Percentiles rank a stretch among this genome's conserved stretches.
Evolutionary conservation across 2,113 vertebrate genomes (phyloP).

Genomic region (Pongo abelii): DNA sequence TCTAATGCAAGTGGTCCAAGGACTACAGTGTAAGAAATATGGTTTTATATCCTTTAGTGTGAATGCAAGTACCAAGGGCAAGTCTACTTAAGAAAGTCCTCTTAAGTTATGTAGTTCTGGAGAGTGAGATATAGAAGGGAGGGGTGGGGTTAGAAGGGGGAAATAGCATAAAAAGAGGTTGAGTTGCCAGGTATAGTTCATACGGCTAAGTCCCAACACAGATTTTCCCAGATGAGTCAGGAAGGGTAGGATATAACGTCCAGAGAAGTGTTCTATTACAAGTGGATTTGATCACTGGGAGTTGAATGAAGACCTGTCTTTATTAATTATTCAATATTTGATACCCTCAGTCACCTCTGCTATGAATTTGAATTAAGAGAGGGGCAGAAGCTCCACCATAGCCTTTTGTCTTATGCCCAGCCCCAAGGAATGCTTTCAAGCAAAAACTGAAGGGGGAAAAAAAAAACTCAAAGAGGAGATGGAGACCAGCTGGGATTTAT

Average conservation of each 20-base stretch:
- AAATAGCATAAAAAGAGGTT: slow-evolving; percentile 6
- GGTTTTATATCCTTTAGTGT: not conserved
- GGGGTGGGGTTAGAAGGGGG: rapidly evolving
- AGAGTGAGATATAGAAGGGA: not conserved
- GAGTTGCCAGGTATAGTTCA: not conserved
- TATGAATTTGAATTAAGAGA: slow-evolving; percentile 47
- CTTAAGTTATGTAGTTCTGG: not conserved
- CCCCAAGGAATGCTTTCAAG: slow-evolving; percentile 45
- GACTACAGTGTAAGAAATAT: not conserved
- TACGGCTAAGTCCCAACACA: not conserved
- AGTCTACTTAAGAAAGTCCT: not conserved
- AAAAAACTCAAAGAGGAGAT: slow-evolving; percentile 44
- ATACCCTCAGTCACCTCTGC: slow-evolving; percentile 31
- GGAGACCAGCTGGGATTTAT: slow-evolving; percentile 64
- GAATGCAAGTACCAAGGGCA: not conserved
- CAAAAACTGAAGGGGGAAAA: slow-evolving; percentile 31
- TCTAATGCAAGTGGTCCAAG: not conserved
- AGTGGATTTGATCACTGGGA: slow-evolving; percentile 23
- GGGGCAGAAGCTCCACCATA: not conserved
- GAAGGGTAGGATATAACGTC: not conserved
- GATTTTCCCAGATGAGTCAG: not conserved
- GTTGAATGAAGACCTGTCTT: not conserved
- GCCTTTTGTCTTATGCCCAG: not conserved
- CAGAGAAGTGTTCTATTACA: not conserved
- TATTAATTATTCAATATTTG: slow-evolving; percentile 39